phyloP scores from a whole-genome alignment of 1,140 invertebrate species.

The Ooceraea biroi region DNA sequence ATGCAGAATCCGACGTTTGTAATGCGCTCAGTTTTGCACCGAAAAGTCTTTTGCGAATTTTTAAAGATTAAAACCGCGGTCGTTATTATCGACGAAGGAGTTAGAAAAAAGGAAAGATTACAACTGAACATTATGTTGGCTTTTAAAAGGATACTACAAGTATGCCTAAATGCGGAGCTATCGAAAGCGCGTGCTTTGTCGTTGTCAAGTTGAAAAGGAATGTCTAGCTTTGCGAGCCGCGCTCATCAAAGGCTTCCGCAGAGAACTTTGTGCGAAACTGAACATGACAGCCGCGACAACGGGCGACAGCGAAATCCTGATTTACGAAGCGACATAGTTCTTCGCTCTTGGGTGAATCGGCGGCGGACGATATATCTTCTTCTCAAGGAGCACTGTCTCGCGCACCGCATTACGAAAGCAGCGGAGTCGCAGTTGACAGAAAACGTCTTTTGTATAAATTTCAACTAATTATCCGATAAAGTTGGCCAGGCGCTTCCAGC shows the following conservation, averaged over 20 bases:
- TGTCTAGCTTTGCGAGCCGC: slow-evolving; percentile 26
- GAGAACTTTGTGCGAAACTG: slow-evolving; percentile 42
- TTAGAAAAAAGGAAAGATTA: background rate
- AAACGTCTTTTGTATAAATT: background rate
- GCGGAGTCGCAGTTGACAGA: background rate
- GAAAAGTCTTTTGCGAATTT: background rate
- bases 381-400: background rate
- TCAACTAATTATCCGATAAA: slow-evolving; percentile 17
- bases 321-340: slow-evolving; percentile 48
- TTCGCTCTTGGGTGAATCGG: slow-evolving; percentile 17
- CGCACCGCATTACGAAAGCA: background rate
- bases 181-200: slow-evolving; percentile 37
- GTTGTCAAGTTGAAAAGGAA: slow-evolving; percentile 33
- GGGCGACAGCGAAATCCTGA: slow-evolving; percentile 53
- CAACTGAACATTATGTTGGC: background rate
- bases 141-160: slow-evolving; percentile 10
- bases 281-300: slow-evolving; percentile 51
- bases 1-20: background rate
- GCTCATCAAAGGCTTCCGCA: slow-evolving; percentile 37
- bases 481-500: background rate
- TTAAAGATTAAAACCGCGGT: background rate
- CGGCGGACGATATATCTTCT: background rate
- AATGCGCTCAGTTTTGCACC: background rate
- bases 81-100: background rate
- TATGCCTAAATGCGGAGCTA: slow-evolving; percentile 7